Evolutionary conservation across 2,888 invertebrate species (phyloP).

Genomic region (Ophion slaviceki): DNA sequence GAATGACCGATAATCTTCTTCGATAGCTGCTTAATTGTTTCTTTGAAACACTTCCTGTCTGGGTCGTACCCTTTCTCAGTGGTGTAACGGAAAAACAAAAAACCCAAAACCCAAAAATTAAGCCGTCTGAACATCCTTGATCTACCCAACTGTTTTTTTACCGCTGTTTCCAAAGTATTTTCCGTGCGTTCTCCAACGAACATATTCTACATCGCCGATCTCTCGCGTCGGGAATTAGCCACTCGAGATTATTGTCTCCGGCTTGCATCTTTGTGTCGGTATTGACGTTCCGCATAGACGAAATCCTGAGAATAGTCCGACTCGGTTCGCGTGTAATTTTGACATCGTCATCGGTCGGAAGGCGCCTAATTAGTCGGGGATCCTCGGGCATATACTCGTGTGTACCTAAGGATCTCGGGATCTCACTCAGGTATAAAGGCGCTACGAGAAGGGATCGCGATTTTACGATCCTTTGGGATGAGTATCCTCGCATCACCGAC

Average conservation of each 20-base stretch:
- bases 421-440: slow-evolving; percentile 61
- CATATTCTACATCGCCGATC: neutral
- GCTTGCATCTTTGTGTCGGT: neutral
- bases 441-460: slow-evolving; percentile 44
- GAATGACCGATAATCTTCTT: too few species aligned
- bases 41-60: neutral
- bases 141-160: too few species aligned
- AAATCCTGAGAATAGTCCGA: slow-evolving; percentile 43
- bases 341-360: slow-evolving; percentile 56
- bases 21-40: neutral
- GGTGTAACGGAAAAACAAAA: too few species aligned
- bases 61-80: too few species aligned
- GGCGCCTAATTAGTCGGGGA: slow-evolving; percentile 56
- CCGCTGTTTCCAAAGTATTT: too few species aligned
- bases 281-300: neutral
- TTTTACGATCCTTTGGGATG: slow-evolving; percentile 34
- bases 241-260: neutral
- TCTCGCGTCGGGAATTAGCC: neutral
- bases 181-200: neutral
- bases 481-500: neutral
- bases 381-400: slow-evolving; percentile 11
- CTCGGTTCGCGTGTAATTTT: slow-evolving; percentile 52
- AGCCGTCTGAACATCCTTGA: too few species aligned
- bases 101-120: too few species aligned
- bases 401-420: slow-evolving; percentile 22